Base-by-base conservation (phyloP, 1,140 invertebrate genomes). In the Drosophila carrolli region DNA sequence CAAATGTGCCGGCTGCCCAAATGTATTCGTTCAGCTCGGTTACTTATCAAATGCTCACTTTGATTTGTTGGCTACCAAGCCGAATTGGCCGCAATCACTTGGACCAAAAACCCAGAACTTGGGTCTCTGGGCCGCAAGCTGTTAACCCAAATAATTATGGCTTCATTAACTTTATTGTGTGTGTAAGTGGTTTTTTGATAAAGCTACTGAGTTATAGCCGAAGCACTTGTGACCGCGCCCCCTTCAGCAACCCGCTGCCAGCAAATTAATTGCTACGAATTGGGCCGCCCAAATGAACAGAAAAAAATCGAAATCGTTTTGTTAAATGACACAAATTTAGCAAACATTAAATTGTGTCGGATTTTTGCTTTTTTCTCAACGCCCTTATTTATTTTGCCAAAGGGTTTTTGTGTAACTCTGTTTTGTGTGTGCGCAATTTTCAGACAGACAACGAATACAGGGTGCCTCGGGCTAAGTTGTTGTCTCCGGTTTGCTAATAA, bases 71-170 rank as follows among this genome's bases (percentile, higher is more conserved):
- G 63, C 53, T 55, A 63, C 58, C 72, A 47, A 72, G 74, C 62
- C 44, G 62, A 72, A 82, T 81, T 72, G 82, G 83, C 83, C 71
- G 51, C 75, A 79, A 76, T 79, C 48, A 73, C 76, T 54, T 66
- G 59, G 85, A 65, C 37, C 55, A 72, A 73, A 35, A 43, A 48
- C 10, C 35, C 19, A 32, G 60, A 29, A 46, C 32, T 61, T 56
- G 46, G 53, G 38, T 29, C 58, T 60, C 29, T 46, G 19, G 54
- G 76, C 81, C 74, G 73, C 81, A 89, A 89, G 84, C 84, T 89
- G 84, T 89, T 89, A 90, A 89, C 84, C 84, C 84, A 89, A 89
- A 89, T 89, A 89, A 89, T 89, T 89, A 89, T 85, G 81, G 84
- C 84, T 89, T 89, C 84, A 89, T 89, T 89, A 89, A 89, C 65